These are phyloP conservation scores for Globicephala melas DNA, from an alignment of 2,113 vertebrate genomes.

Conservation along the genomic window DNA sequence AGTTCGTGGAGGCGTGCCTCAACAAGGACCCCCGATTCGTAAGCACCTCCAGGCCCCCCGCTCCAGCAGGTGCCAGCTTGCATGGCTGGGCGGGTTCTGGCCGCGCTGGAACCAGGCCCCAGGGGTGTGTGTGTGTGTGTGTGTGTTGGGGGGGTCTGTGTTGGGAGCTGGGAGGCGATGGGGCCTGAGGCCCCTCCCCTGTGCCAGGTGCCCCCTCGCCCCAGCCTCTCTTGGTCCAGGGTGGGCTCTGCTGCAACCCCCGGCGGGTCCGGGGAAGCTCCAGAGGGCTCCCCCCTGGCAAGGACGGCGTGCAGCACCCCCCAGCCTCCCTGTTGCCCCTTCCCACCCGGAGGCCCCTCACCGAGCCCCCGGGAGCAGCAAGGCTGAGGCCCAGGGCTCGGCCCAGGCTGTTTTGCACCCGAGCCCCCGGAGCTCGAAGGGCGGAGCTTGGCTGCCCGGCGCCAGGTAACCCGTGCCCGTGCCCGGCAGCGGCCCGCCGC, in stretches of 20 bases:
- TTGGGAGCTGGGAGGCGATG: not conserved
- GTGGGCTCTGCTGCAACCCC: rapidly evolving
- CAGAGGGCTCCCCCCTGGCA: not conserved
- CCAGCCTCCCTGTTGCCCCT: not conserved
- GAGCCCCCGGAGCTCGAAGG: not conserved
- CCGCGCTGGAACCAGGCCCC: not conserved
- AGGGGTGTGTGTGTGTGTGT: too few relatives aligned
- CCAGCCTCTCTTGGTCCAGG: not conserved
- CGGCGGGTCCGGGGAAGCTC: rapidly evolving
- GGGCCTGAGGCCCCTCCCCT: not conserved
- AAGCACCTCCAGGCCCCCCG: constrained; percentile 77
- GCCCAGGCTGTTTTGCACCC: not conserved
- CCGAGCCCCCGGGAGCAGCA: not conserved
- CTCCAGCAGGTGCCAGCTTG: rapidly evolving
- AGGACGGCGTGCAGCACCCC: not conserved
- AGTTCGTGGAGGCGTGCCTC: constrained; percentile 97
- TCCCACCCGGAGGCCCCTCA: not conserved
- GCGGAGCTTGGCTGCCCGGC: not conserved
- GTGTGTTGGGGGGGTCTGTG: not conserved
- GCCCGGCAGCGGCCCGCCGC: constrained; percentile 91
- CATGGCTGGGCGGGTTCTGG: rapidly evolving
- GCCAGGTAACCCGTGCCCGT: rapidly evolving
- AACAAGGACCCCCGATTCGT: constrained; percentile 99
- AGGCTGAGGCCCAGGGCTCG: not conserved
- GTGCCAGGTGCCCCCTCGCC: not conserved